A percentile compares a stretch with the other conserved stretches of the same genome.
phyloP scores from a whole-genome alignment of 1,140 invertebrate genomes.

The Macrocentrus cingulum region DNA sequence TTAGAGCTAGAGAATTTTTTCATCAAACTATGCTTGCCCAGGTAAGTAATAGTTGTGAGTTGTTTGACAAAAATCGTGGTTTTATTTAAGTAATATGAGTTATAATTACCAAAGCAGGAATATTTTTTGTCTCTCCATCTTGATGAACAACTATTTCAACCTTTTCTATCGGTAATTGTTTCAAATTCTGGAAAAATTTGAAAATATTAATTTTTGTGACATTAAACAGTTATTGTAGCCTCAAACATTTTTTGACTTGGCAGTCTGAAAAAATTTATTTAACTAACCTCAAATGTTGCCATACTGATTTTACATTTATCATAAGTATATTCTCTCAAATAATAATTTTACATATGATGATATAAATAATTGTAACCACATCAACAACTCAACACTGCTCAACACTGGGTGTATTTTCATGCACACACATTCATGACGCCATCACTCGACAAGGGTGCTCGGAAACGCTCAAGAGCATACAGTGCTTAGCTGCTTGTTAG shows the following conservation, averaged over 20 bases:
- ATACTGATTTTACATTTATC: background rate
- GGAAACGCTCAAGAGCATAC: too few species aligned
- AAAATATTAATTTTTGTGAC: too few species aligned
- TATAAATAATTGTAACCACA: too few species aligned
- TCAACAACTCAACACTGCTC: too few species aligned
- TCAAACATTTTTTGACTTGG: background rate
- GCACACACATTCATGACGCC: too few species aligned
- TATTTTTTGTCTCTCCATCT: constrained; percentile 34
- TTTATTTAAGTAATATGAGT: background rate
- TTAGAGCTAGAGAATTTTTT: background rate
- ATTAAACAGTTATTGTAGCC: too few species aligned
- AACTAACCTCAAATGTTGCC: background rate
- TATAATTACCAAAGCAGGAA: constrained; percentile 45
- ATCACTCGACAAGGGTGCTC: too few species aligned
- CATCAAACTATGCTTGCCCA: background rate
- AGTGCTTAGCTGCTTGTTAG: too few species aligned
- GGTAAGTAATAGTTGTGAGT: constrained; percentile 7
- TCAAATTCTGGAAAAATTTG: constrained; percentile 41
- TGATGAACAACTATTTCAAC: constrained; percentile 37
- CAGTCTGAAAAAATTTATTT: background rate
- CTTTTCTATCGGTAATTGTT: constrained; percentile 41
- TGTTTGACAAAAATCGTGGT: constrained; percentile 2
- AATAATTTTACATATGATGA: too few species aligned
- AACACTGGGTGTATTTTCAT: too few species aligned
- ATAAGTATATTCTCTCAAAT: too few species aligned